Percentiles rank a stretch among this genome's conserved stretches.
Conservation (phyloP, 2,797 vertebrate genomes). For the Xiphorhynchus erythropygius region DNA sequence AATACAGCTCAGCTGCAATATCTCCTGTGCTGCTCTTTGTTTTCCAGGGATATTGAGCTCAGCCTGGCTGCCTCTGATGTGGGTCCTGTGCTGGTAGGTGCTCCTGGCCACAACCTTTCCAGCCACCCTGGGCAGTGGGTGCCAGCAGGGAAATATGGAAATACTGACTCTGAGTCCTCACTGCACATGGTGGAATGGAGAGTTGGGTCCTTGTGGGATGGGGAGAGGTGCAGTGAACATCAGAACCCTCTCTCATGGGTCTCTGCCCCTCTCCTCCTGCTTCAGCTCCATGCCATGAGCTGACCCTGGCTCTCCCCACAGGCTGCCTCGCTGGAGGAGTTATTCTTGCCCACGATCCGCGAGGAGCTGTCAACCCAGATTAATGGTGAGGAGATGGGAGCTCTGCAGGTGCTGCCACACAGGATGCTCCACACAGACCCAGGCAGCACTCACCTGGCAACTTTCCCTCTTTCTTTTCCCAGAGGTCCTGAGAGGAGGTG, state of each 20-base stretch:
- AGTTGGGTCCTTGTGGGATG: fast-evolving
- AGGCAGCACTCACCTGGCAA: background rate
- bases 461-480: background rate
- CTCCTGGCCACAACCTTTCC: background rate
- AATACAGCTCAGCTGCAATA: background rate
- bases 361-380: background rate
- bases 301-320: background rate
- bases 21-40: background rate
- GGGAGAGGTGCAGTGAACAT: background rate
- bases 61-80: slow-evolving; percentile 42
- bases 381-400: background rate
- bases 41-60: slow-evolving; percentile 17
- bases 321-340: slow-evolving; percentile 22
- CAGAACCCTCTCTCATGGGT: background rate
- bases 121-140: fast-evolving
- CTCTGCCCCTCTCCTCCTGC: background rate
- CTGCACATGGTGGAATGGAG: background rate
- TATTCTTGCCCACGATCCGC: background rate
- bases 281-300: fast-evolving
- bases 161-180: fast-evolving
- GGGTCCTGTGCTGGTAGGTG: slow-evolving; percentile 42
- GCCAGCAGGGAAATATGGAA: background rate
- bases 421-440: fast-evolving
- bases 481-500: slow-evolving; percentile 5
- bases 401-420: fast-evolving